Percentiles rank a stretch among this genome's conserved stretches.
Evolutionary conservation across 2,888 invertebrate genomes (phyloP).

Genomic region (Acanthoscelides obtectus): DNA sequence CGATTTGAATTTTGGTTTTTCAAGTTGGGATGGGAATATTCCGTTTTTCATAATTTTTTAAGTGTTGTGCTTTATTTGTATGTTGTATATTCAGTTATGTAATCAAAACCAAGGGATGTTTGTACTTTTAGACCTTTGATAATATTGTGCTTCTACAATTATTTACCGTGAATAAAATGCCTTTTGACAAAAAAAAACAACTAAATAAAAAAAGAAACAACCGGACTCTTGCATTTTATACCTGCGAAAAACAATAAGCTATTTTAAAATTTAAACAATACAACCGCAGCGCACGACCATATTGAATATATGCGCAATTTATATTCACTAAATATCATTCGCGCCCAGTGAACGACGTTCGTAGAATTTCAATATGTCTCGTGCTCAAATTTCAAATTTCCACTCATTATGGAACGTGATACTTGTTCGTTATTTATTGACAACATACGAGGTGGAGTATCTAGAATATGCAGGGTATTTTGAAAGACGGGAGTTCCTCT

Average conservation of each 20-base stretch:
- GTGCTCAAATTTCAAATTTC: not conserved
- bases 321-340: not conserved
- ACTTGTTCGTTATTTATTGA: not conserved
- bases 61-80: no score
- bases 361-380: not conserved
- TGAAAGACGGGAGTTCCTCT: no score
- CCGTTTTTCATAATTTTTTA: no score
- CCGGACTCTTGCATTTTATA: not conserved
- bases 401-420: not conserved
- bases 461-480: no score
- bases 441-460: not conserved
- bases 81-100: no score
- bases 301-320: not conserved
- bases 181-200: not conserved
- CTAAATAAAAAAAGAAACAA: not conserved
- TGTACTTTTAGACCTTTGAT: no score
- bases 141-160: no score
- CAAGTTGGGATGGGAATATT: no score
- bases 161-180: no score
- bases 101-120: no score
- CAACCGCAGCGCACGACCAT: not conserved
- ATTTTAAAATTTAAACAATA: not conserved
- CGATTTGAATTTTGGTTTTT: no score
- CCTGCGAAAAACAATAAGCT: not conserved
- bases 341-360: not conserved